A percentile compares a stretch with the other conserved stretches of the same genome.
phyloP scores from a whole-genome alignment of 92 coral and sea anemone species.

The Epizoanthus illoricatus region DNA sequence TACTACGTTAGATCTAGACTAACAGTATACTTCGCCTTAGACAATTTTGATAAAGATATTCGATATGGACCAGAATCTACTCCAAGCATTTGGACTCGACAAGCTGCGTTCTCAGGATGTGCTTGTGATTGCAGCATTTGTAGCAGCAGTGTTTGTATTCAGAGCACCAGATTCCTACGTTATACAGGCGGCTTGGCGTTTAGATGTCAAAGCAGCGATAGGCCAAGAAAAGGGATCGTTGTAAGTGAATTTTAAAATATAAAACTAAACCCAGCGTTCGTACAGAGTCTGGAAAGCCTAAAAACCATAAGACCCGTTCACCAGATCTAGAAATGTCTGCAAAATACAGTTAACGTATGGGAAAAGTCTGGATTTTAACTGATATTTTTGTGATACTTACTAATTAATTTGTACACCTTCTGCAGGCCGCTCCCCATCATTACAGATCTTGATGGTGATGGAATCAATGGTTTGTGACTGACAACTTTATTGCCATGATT shows the following conservation, averaged over 20 bases:
- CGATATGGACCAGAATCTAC: constrained; percentile 46
- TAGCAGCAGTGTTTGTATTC: constrained; percentile 79
- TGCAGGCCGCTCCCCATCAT: constrained; percentile 78
- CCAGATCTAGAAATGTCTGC: too few species aligned
- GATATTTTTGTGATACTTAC: not conserved
- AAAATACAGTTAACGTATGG: too few species aligned
- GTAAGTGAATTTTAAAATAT: constrained; percentile 53
- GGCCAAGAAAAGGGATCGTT: constrained; percentile 30
- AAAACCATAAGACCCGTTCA: too few species aligned
- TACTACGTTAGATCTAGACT: too few species aligned
- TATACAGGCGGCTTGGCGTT: constrained; percentile 85
- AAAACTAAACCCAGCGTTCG: too few species aligned
- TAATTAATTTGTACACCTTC: not conserved
- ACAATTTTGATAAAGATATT: not conserved
- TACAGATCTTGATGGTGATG: constrained; percentile 90
- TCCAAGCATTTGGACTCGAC: constrained; percentile 44
- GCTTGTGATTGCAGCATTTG: constrained; percentile 62
- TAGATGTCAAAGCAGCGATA: constrained; percentile 40
- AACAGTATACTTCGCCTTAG: not conserved
- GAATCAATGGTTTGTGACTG: constrained; percentile 78
- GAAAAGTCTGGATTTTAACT: too few species aligned
- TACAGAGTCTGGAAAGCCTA: too few species aligned
- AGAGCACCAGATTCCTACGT: constrained; percentile 87
- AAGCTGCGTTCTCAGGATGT: constrained; percentile 79
- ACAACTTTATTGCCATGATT: too few species aligned